Conservation (phyloP, 2,888 invertebrate genomes). For the Nowickia ferox region DNA sequence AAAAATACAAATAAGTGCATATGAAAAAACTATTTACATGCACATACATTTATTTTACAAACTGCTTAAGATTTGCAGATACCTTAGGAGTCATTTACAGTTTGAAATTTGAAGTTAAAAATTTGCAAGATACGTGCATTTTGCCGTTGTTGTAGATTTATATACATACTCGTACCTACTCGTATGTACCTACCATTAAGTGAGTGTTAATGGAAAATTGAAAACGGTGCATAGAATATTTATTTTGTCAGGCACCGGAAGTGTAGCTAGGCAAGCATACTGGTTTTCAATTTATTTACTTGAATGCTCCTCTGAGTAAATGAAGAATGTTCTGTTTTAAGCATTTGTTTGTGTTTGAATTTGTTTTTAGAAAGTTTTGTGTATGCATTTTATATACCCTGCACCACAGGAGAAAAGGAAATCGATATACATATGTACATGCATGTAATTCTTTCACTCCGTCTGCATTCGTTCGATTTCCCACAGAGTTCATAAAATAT, state of each 20-base stretch:
- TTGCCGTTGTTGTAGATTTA: conserved; percentile 6
- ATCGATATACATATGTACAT: too few species aligned
- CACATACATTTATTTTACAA: too few species aligned
- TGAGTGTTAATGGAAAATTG: conserved; percentile 43
- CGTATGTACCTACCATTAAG: conserved; percentile 11
- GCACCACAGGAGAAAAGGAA: too few species aligned
- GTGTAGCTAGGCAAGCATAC: conserved; percentile 43
- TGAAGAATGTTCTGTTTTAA: background rate
- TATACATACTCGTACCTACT: too few species aligned
- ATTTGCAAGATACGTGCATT: background rate
- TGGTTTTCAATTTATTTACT: conserved; percentile 41
- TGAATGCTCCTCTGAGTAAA: conserved; percentile 4
- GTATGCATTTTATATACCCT: background rate
- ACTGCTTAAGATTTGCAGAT: too few species aligned
- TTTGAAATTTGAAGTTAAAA: background rate
- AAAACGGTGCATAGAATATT: conserved; percentile 33
- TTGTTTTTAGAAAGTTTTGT: background rate
- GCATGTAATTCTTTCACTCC: too few species aligned
- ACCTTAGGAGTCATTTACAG: too few species aligned
- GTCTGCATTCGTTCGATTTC: too few species aligned
- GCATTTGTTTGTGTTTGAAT: conserved; percentile 7
- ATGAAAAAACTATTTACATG: too few species aligned
- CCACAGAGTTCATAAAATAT: too few species aligned
- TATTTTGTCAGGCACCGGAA: conserved; percentile 51
- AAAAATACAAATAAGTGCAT: too few species aligned